Conservation (phyloP, 2,797 vertebrate genomes). For the Protosalanx chinensis region DNA sequence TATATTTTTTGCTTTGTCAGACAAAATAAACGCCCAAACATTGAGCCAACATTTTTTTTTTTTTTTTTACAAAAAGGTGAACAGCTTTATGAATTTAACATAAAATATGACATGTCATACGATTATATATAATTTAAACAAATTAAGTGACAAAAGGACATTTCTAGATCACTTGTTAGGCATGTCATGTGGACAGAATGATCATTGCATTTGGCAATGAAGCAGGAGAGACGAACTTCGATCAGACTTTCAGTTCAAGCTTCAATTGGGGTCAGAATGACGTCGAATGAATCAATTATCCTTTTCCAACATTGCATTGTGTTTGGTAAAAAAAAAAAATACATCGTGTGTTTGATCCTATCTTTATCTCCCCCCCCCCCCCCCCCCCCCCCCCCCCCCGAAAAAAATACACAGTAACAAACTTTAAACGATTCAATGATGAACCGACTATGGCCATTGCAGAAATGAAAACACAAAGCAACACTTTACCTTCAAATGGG, state of each 20-base stretch:
- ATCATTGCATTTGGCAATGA: not conserved
- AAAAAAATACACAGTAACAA: not conserved
- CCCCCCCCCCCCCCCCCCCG: no score
- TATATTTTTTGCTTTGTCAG: no score
- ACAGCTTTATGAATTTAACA: no score
- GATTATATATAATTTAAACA: no score
- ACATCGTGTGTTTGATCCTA: no score
- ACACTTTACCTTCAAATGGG: slow-evolving; percentile 3
- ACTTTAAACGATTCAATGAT: not conserved
- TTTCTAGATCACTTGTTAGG: not conserved
- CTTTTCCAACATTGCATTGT: not conserved
- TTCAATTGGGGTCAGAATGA: slow-evolving; percentile 40
- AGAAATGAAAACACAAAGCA: slow-evolving; percentile 53
- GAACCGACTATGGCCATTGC: slow-evolving; percentile 47
- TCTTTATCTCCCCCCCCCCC: no score
- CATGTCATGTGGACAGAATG: not conserved
- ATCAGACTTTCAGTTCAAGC: not conserved
- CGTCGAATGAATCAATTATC: slow-evolving; percentile 35
- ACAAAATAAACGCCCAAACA: no score
- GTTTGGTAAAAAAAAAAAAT: not conserved
- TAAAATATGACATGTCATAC: no score
- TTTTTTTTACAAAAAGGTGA: no score
- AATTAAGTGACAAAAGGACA: not conserved
- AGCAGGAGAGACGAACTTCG: not conserved
- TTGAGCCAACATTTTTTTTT: no score